Evolutionary conservation across 2,888 invertebrate species (phyloP), one percentile per base, ranked within the genome.

Genomic region (Macrosoma leucophasiata): DNA sequence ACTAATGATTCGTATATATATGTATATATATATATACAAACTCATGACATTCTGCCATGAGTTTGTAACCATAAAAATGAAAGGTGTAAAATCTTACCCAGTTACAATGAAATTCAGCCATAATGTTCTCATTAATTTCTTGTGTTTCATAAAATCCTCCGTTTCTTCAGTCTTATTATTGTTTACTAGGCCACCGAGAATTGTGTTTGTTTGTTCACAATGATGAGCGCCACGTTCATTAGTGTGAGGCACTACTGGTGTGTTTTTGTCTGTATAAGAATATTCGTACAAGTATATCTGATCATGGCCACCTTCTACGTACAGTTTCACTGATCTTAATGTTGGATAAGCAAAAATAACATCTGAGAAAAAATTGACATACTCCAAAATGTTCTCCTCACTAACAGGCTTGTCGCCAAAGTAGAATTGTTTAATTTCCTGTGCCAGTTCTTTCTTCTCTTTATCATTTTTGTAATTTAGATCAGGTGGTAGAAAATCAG

Each of bases 401-500:
- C 35, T 36, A 6, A 65, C 41, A 3, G 39, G 23, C 18, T 50
- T 18, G 9, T 55, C 37, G 7, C 60, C 62, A 39, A 66, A 67
- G 41, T 62, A 63, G 41, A 59, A 63, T 5, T 55, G 32, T 41
- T 58, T 63, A 2, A 59, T 41, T 28, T 32, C 35, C 20, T 39
- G 30, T 3, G 48, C 48, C 2, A 64, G 37, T 25, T 43, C 29
- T 17, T 54, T 36, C 23, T 39, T 62, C 25, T 62, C 44, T 20
- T 48, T 31, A 2, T 19, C 6, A 22, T 11, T 34, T 14, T 30
- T 14, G 11, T 39, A 42, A 18, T 53, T 32, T 4, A 74, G 39
- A 25, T 72, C 62, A 8, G 39, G 46, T 2, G 72, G 68, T 12
- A 73, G 22, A 29, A 65, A 71, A n/a, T 69, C 58, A 0, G 65